Percentiles rank a stretch among this genome's conserved stretches.
Evolutionary conservation across 2,888 invertebrate species (phyloP).

Genomic region (Drosophila subsilvestris): DNA sequence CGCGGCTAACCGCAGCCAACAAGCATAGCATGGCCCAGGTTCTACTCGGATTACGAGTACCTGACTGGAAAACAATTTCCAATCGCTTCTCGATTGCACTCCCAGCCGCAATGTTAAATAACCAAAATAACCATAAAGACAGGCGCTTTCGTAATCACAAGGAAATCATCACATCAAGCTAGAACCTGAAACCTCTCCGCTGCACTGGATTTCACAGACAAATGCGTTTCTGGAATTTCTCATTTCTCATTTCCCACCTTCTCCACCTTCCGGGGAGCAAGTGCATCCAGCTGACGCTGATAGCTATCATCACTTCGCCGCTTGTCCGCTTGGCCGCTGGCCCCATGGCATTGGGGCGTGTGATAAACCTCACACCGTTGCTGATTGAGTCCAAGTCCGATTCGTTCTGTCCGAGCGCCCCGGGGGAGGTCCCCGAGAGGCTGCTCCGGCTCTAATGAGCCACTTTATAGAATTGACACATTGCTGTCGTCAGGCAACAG

Average conservation of each 20-base stretch:
- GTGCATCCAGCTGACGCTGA: conserved; percentile 44
- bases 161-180: conserved; percentile 57
- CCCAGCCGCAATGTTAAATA: conserved; percentile 71
- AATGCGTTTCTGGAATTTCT: conserved; percentile 68
- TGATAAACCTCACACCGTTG: conserved; percentile 70
- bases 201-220: conserved; percentile 74
- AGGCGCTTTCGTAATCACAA: conserved; percentile 72
- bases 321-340: too few species aligned
- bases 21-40: conserved; percentile 65
- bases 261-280: conserved; percentile 3
- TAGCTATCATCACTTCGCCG: conserved; percentile 14
- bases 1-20: conserved; percentile 73
- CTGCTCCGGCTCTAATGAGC: conserved; percentile 66
- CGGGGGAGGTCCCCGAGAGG: background rate
- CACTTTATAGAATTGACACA: conserved; percentile 79
- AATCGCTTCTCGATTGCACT: conserved; percentile 56
- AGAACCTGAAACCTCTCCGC: conserved; percentile 30
- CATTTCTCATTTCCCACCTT: background rate
- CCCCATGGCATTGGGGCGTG: conserved; percentile 68
- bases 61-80: conserved; percentile 55
- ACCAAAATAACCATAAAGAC: conserved; percentile 76
- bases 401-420: background rate
- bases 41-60: conserved; percentile 61
- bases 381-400: conserved; percentile 46
- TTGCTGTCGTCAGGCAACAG: conserved; percentile 76